A percentile compares a stretch with the other conserved stretches of the same genome.
These are phyloP conservation scores for Belonocnema kinseyi DNA, from an alignment of 1,140 invertebrate genomes.

Conservation along the genomic window DNA sequence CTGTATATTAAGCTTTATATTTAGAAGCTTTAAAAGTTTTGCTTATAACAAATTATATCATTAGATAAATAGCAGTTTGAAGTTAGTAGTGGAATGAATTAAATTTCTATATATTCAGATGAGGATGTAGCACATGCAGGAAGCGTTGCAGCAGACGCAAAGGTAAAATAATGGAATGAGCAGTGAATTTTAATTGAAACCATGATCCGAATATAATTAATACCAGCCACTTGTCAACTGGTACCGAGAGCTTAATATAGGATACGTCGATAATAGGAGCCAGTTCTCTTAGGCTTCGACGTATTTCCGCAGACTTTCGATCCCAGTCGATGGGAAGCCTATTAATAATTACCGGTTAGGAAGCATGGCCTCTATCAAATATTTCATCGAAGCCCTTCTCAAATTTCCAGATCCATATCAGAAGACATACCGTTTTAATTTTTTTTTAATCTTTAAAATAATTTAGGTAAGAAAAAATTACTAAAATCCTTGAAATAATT, in stretches of 20 bases:
- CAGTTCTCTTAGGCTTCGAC: background rate
- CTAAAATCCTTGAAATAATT: too few species aligned
- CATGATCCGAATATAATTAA: slow-evolving; percentile 6
- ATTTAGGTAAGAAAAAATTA: too few species aligned
- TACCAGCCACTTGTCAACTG: background rate
- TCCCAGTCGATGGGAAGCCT: background rate
- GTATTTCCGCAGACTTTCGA: background rate
- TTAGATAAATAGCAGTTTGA: too few species aligned
- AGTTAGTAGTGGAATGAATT: too few species aligned
- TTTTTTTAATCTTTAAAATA: too few species aligned
- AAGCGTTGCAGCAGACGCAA: background rate
- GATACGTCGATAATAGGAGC: background rate
- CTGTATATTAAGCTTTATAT: too few species aligned
- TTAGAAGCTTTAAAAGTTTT: too few species aligned
- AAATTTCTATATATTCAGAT: background rate
- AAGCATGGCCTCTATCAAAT: background rate
- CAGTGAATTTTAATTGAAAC: slow-evolving; percentile 2
- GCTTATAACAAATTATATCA: too few species aligned
- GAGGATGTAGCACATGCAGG: background rate
- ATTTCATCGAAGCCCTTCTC: background rate
- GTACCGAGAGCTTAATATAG: background rate
- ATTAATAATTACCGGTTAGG: slow-evolving; percentile 21
- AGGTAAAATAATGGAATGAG: background rate
- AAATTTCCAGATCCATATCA: background rate
- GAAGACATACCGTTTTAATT: background rate